Conservation (phyloP, 2,888 invertebrate species). For the Heteromurus nitidus region DNA sequence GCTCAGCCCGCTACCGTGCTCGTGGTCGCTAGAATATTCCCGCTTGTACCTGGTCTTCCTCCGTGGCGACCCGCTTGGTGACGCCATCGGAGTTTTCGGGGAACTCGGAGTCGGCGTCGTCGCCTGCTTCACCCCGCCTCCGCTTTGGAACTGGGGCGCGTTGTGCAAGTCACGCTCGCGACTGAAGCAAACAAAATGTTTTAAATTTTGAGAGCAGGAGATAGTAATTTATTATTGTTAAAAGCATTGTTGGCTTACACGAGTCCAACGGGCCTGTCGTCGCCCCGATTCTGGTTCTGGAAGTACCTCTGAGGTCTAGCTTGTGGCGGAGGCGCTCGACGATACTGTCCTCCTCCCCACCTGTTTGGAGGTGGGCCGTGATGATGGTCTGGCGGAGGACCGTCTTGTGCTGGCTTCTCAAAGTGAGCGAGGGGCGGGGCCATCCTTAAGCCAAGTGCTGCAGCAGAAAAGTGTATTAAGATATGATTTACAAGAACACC, state of each 20-base stretch:
- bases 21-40: constrained; percentile 43
- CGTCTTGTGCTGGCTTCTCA: background rate
- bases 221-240: background rate
- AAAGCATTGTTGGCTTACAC: constrained; percentile 27
- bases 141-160: constrained; percentile 16
- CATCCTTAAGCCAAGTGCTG: constrained; percentile 10
- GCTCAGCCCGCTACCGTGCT: constrained; percentile 3
- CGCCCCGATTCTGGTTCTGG: background rate
- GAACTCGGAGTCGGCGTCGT: constrained; percentile 73
- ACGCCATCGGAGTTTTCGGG: constrained; percentile 73
- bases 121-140: constrained; percentile 69
- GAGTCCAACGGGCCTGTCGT: constrained; percentile 19
- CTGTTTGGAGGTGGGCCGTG: background rate
- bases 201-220: too few species aligned
- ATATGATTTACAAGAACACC: too few species aligned
- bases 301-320: constrained; percentile 9
- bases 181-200: constrained; percentile 24
- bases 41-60: constrained; percentile 25
- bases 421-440: constrained; percentile 38
- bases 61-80: constrained; percentile 66
- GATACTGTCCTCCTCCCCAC: constrained; percentile 8
- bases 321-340: background rate
- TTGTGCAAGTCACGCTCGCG: constrained; percentile 68
- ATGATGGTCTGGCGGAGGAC: background rate
- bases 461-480: too few species aligned